phyloP scores from a whole-genome alignment of 2,113 vertebrate genomes.

The Trinectes maculatus region DNA sequence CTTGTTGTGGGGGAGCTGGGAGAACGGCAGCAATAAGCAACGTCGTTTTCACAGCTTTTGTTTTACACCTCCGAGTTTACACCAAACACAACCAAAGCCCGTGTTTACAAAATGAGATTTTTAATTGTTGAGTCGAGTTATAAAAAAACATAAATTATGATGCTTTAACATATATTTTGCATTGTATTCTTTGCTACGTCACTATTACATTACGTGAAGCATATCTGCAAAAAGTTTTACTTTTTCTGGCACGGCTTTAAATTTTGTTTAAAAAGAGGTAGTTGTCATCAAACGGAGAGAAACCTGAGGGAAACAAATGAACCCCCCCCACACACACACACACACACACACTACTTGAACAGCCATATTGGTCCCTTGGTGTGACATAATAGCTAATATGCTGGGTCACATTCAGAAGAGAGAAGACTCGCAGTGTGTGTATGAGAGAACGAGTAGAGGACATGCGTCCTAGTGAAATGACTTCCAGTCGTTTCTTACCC shows the following conservation, averaged over 20 bases:
- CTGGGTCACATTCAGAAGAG: conserved; percentile 63
- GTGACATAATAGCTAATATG: conserved; percentile 63
- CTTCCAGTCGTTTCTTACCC: conserved; percentile 60
- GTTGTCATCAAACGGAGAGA: conserved; percentile 4
- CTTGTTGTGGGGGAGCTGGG: too few relatives aligned
- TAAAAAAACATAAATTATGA: too few relatives aligned
- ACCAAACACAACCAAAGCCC: too few relatives aligned
- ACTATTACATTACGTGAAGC: too few relatives aligned
- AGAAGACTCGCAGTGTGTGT: conserved; percentile 28
- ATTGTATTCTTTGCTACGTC: too few relatives aligned
- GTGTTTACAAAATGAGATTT: too few relatives aligned
- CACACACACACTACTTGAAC: conserved; percentile 4
- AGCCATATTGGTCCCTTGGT: conserved; percentile 23
- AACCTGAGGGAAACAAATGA: neutral
- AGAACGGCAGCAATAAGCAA: too few relatives aligned
- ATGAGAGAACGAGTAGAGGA: conserved; percentile 67
- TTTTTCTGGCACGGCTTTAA: neutral
- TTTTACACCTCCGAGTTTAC: too few relatives aligned
- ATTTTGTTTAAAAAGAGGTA: neutral
- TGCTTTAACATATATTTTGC: too few relatives aligned
- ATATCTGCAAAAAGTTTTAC: too few relatives aligned
- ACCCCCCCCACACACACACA: neutral
- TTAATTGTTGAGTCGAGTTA: too few relatives aligned
- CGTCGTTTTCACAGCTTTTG: too few relatives aligned
- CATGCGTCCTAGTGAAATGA: conserved; percentile 65